Evolutionary conservation across 1,140 invertebrate genomes (phyloP).

Genomic region (Procambarus clarkii): DNA sequence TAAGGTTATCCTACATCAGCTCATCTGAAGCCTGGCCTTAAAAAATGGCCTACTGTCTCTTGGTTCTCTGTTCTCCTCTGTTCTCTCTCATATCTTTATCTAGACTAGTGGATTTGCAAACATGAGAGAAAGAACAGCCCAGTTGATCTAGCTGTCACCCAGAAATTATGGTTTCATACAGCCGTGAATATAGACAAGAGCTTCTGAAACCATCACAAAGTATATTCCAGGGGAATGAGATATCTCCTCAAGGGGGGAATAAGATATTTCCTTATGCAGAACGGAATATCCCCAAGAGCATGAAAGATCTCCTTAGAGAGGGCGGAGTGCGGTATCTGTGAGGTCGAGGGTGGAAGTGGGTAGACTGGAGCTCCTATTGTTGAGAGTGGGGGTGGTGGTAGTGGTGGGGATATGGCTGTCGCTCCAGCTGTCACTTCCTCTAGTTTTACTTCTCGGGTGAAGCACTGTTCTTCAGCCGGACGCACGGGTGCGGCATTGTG

Average conservation of each 20-base stretch:
- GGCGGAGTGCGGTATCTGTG: not conserved
- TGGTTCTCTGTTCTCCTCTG: too few relatives aligned
- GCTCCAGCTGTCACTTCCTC: slow-evolving; percentile 39
- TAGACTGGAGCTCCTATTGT: not conserved
- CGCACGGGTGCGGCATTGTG: too few relatives aligned
- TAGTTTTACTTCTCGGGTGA: slow-evolving; percentile 34
- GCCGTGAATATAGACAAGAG: not conserved
- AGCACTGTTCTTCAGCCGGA: not conserved
- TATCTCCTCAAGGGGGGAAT: not conserved
- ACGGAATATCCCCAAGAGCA: not conserved
- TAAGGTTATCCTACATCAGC: too few relatives aligned
- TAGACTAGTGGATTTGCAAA: too few relatives aligned
- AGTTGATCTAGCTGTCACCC: not conserved
- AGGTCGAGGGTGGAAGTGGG: not conserved
- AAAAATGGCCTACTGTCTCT: too few relatives aligned
- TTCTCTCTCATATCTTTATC: too few relatives aligned
- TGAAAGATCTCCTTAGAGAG: not conserved
- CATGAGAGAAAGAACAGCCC: too few relatives aligned
- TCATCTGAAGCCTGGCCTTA: too few relatives aligned
- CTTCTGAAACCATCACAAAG: not conserved
- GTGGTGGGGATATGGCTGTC: slow-evolving; percentile 21
- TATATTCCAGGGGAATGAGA: not conserved
- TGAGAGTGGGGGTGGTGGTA: slow-evolving; percentile 18
- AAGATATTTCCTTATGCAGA: not conserved
- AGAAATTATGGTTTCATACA: not conserved